Base-by-base conservation (phyloP, 2,888 invertebrate genomes). In the Meiosimyza decipiens region DNA sequence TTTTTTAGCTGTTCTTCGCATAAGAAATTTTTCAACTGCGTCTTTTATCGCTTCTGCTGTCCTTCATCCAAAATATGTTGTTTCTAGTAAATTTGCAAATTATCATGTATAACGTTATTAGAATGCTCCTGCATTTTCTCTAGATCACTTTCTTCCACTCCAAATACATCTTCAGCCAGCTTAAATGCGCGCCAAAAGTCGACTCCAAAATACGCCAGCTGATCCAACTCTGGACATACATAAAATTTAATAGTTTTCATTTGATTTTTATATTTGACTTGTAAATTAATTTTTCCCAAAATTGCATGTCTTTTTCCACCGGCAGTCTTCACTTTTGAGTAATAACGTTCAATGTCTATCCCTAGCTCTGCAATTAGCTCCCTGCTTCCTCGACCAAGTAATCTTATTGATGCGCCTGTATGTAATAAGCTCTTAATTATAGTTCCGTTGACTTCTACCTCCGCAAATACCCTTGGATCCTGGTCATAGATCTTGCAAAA, bases 121-220 rank as follows among this genome's bases (percentile, higher is more conserved):
- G 54, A 12, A 12, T 63, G 49, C 6, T 63, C 50, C 16, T 18
- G 3, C 1, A 71, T 40, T n/a, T 47, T 52, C 2, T 28, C 40
- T 7, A 55, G n/a, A 49, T 71, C 54, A 6, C 64, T 3, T 50
- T 64, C 62, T 28, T 22, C 15, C 1, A n/a, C 47, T 4, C 18
- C n/a, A 54, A 72, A 2, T 22, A 72, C 16, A 12, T 68, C 63
- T 0, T 52, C 40, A 1, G 63, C 63, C 15, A 72, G 9, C 1
- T 54, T 16, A 13, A 68, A 72, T 6, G 13, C 4, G 49, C 28
- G 60, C 72, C 72, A 72, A n/a, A 72, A 72, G 4, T 72, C 63
- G 4, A 69, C 59, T 3, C 72, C 72, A 13, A 70, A 33, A 9
- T 70, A 73, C 6, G 62, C 13, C 1, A 22, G 12, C 16, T 70